phyloP scores from a whole-genome alignment of 2,113 vertebrate species.

The Sapayoa aenigma region DNA sequence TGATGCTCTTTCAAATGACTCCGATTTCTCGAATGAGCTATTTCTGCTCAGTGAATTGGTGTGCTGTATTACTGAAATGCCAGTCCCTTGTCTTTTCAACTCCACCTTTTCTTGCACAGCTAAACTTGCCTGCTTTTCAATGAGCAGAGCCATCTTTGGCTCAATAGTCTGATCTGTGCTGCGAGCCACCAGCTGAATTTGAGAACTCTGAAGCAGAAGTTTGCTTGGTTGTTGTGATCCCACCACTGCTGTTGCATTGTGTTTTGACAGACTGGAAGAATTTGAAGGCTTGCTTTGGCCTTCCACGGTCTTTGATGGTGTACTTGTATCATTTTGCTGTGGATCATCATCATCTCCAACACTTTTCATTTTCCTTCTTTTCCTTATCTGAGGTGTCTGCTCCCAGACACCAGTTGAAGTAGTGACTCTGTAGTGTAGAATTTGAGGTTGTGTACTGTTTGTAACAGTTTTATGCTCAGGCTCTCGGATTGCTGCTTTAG shows the following conservation, averaged over 20 bases:
- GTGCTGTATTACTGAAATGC: slow-evolving; percentile 96
- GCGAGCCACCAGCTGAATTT: slow-evolving; percentile 81
- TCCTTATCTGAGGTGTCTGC: slow-evolving; percentile 88
- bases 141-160: slow-evolving; percentile 74
- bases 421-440: slow-evolving; percentile 80
- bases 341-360: slow-evolving; percentile 95
- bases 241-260: slow-evolving; percentile 9
- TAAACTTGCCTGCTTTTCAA: slow-evolving; percentile 77
- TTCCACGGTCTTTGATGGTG: slow-evolving; percentile 78
- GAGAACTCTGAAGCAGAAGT: slow-evolving; percentile 74
- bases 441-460: slow-evolving; percentile 72
- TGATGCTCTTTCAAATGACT: slow-evolving; percentile 82
- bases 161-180: slow-evolving; percentile 72
- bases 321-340: slow-evolving; percentile 80
- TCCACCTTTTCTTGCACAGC: slow-evolving; percentile 78
- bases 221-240: slow-evolving; percentile 72
- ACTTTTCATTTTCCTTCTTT: slow-evolving; percentile 97
- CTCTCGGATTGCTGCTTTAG: slow-evolving; percentile 83
- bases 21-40: slow-evolving; percentile 88
- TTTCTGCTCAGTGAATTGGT: slow-evolving; percentile 94
- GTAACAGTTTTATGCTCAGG: slow-evolving; percentile 80
- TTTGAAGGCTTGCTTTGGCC: slow-evolving; percentile 66
- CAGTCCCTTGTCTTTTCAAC: slow-evolving; percentile 87
- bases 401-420: slow-evolving; percentile 79
- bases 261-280: slow-evolving; percentile 64